Conservation (phyloP, 1,140 invertebrate genomes). For the Lerema accius region DNA sequence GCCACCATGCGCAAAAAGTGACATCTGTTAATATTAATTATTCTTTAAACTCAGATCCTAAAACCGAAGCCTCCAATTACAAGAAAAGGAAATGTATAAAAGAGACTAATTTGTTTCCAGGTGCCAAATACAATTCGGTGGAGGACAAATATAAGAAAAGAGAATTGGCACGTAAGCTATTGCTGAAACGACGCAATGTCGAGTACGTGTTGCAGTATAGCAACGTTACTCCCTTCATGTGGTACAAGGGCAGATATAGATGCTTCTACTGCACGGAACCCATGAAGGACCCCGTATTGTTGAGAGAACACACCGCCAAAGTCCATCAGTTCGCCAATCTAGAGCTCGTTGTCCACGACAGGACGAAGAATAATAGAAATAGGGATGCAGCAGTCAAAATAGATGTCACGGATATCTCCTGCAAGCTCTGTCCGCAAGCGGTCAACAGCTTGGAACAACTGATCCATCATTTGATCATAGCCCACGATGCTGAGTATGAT, state of each 20-base stretch:
- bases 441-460: constrained; percentile 60
- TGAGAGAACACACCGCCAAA: constrained; percentile 60
- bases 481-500: constrained; percentile 75
- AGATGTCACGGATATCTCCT: constrained; percentile 63
- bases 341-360: constrained; percentile 61
- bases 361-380: constrained; percentile 71
- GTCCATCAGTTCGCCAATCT: constrained; percentile 63
- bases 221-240: constrained; percentile 72
- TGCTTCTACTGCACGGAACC: constrained; percentile 72
- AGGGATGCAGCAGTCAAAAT: constrained; percentile 74
- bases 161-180: constrained; percentile 60
- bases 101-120: constrained; percentile 68
- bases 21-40: background rate
- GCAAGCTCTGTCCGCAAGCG: constrained; percentile 57
- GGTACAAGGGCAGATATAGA: constrained; percentile 69
- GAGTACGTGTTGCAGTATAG: constrained; percentile 73
- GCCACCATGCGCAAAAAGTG: too few relatives aligned
- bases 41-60: too few relatives aligned
- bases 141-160: constrained; percentile 73
- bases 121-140: constrained; percentile 61
- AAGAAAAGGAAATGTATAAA: constrained; percentile 14
- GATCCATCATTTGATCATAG: constrained; percentile 72
- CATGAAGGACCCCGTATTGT: constrained; percentile 58
- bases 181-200: constrained; percentile 65
- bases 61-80: background rate